These are phyloP conservation scores for Microctonus brassicae DNA, from an alignment of 2,888 invertebrate genomes.

Conservation along the genomic window DNA sequence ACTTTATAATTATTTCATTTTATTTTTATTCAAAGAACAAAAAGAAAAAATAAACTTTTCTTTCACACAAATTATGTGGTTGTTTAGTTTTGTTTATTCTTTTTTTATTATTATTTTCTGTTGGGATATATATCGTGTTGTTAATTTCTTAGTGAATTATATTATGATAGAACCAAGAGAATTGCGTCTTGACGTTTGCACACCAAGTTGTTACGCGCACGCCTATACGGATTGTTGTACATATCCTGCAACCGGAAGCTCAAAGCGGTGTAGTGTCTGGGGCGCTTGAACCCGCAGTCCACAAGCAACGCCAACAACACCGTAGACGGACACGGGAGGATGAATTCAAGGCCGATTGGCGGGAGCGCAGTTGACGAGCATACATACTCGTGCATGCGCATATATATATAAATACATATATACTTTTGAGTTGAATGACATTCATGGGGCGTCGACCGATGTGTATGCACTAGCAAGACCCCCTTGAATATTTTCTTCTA, in stretches of 20 bases:
- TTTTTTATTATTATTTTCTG: too few species aligned
- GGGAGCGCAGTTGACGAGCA: conserved; percentile 49
- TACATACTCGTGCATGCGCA: neutral
- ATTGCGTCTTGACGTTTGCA: too few species aligned
- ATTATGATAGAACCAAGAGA: too few species aligned
- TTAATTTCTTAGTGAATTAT: too few species aligned
- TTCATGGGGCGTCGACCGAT: conserved; percentile 66
- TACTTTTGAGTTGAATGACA: conserved; percentile 67
- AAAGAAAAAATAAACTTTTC: too few species aligned
- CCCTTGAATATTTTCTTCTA: conserved; percentile 41
- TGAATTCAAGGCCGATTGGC: conserved; percentile 62
- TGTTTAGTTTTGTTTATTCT: neutral
- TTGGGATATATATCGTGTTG: too few species aligned
- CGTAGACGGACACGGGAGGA: conserved; percentile 56
- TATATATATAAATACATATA: too few species aligned
- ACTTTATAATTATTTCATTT: neutral
- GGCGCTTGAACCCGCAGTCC: conserved; percentile 50
- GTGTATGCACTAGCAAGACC: conserved; percentile 49
- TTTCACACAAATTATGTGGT: neutral
- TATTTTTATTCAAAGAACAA: too few species aligned
- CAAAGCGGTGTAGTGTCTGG: conserved; percentile 40
- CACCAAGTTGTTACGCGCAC: neutral
- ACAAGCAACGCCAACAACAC: conserved; percentile 42
- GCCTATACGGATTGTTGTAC: conserved; percentile 18
- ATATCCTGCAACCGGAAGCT: conserved; percentile 50